A percentile compares a stretch with the other conserved stretches of the same genome.
Evolutionary conservation across 2,113 vertebrate genomes (phyloP).

Genomic region (Lates calcarifer): DNA sequence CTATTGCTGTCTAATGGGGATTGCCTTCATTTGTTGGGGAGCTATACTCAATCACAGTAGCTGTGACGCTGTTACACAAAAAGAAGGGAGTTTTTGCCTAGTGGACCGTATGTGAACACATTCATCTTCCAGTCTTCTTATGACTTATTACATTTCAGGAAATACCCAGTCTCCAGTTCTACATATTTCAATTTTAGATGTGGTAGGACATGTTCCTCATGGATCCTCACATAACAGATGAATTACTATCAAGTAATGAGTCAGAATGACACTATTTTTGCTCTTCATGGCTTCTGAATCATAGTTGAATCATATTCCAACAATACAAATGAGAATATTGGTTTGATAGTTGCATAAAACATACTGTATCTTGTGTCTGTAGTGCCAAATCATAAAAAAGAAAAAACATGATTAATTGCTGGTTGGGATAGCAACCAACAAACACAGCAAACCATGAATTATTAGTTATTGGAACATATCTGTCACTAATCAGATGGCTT

Average conservation of each 20-base stretch:
- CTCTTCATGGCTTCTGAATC: constrained; percentile 9
- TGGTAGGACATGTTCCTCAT: not conserved
- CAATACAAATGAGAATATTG: constrained; percentile 1
- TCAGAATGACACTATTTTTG: constrained; percentile 3
- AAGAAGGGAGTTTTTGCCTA: constrained; percentile 36
- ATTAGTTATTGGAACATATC: not conserved
- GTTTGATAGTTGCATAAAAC: not conserved
- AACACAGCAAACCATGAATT: not conserved
- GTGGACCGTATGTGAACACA: constrained; percentile 38
- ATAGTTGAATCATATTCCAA: constrained; percentile 3
- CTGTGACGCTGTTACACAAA: constrained; percentile 35
- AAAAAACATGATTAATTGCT: not conserved
- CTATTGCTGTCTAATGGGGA: constrained; percentile 49
- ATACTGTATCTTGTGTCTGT: not conserved
- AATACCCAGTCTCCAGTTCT: constrained; percentile 3
- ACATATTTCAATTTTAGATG: constrained; percentile 12
- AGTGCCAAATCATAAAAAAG: not conserved
- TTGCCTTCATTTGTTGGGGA: constrained; percentile 51
- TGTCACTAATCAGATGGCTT: not conserved
- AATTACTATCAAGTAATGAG: constrained; percentile 11
- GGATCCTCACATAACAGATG: not conserved
- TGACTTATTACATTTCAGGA: constrained; percentile 41
- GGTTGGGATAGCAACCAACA: not conserved
- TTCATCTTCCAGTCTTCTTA: constrained; percentile 31
- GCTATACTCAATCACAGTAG: constrained; percentile 52